Base-by-base conservation (phyloP, 1,140 invertebrate genomes). In the Linepithema humile region DNA sequence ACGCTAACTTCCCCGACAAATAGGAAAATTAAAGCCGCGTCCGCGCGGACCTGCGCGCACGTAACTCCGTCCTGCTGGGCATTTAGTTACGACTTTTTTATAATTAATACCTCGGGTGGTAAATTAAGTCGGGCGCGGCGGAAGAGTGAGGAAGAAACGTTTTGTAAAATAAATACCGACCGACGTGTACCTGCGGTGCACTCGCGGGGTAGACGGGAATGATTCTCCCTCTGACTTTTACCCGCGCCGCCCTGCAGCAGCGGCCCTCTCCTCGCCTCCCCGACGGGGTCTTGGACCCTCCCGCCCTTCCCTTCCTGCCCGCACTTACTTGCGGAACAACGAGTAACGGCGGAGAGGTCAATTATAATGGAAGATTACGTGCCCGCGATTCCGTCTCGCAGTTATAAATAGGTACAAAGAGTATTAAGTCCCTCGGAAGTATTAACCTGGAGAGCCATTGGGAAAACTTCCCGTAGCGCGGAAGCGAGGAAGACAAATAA, bases 41-140 rank as follows among this genome's bases (percentile, higher is more conserved):
- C 88, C 89, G 89, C 88, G 87, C 89, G 85, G 72, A 91, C 91
- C 86, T 78, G 75, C 73, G 74, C 65, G 83, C 75, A 64, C 74
- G 83, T 84, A 86, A 88, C 86, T 83, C 85, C 83, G 74, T 83
- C 80, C 89, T 85, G 90, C 88, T 83, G 90, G 91, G 90, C 93
- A 92, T 93, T 94, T 92, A 92, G 92, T 93, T 91, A 92, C 91
- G 90, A 93, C 92, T 93, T 94, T 93, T 92, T 93, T 92, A 92
- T 94, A 93, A 94, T 94, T 93, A 92, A 94, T 94, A 94, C 92
- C 91, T 89, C 91, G 87, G 90, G 88, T 91, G 92, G 91, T 91
- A 90, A 92, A 93, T 92, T 91, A 93, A 94, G 90, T 93, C 90
- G 89, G 88, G 69, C 32, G 62, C 45, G 85, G 84, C 67, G 53